These are phyloP conservation scores for Cataglyphis albicans DNA, from an alignment of 2,888 invertebrate genomes.

Conservation along the genomic window DNA sequence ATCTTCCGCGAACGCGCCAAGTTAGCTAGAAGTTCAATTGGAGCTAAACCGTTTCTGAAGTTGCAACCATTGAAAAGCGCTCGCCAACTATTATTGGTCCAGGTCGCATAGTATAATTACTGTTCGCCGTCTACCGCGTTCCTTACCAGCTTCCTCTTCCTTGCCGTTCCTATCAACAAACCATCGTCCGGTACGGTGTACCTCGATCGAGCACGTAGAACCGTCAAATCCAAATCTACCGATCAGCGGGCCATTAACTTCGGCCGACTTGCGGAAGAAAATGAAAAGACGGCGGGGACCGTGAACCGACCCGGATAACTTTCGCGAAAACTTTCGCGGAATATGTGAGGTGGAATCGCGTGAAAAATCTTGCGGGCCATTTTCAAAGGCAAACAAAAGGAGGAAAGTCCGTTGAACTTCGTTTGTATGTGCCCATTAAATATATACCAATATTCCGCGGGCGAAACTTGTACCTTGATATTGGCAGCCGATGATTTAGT, in stretches of 20 bases:
- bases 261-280: constrained; percentile 59
- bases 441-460: constrained; percentile 66
- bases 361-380: constrained; percentile 74
- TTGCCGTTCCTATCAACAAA: neutral
- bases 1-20: constrained; percentile 75
- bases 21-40: constrained; percentile 80
- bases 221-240: constrained; percentile 68
- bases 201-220: constrained; percentile 63
- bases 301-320: constrained; percentile 69
- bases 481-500: constrained; percentile 71
- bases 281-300: constrained; percentile 59
- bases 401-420: constrained; percentile 50
- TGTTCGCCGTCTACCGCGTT: constrained; percentile 63
- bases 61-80: constrained; percentile 81
- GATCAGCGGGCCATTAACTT: constrained; percentile 63
- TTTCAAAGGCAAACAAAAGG: constrained; percentile 71
- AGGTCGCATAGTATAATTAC: constrained; percentile 82
- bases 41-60: constrained; percentile 81
- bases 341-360: constrained; percentile 73
- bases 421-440: constrained; percentile 64
- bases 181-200: neutral
- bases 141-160: constrained; percentile 44
- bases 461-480: constrained; percentile 70
- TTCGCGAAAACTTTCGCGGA: constrained; percentile 68
- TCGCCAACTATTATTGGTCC: constrained; percentile 82